A percentile compares a stretch with the other conserved stretches of the same genome.
Conservation (phyloP, 1,140 invertebrate species). For the Danaus melanippus region DNA sequence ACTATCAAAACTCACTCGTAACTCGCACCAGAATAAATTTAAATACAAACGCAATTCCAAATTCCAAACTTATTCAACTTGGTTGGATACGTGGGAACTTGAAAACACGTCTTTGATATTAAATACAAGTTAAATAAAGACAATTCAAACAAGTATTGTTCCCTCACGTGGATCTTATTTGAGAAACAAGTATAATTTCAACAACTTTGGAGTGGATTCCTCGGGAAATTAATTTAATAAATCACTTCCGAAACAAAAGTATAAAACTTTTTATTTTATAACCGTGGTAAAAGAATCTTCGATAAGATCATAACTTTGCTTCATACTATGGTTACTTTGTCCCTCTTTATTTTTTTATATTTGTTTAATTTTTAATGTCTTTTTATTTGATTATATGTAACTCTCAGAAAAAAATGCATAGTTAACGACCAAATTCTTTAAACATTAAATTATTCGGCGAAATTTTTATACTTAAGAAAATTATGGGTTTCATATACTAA, state of each 20-base stretch:
- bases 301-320: slow-evolving; percentile 30
- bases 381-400: too few species aligned
- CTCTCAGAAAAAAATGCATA: too few species aligned
- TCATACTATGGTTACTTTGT: neutral
- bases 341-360: too few species aligned
- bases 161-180: slow-evolving; percentile 48
- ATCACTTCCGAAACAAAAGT: slow-evolving; percentile 51
- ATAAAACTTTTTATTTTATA: slow-evolving; percentile 37
- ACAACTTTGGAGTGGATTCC: slow-evolving; percentile 41
- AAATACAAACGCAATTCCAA: slow-evolving; percentile 43
- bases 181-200: slow-evolving; percentile 55
- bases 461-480: too few species aligned
- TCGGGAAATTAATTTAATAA: slow-evolving; percentile 58
- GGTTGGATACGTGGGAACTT: slow-evolving; percentile 38
- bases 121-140: slow-evolving; percentile 66
- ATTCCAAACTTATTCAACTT: slow-evolving; percentile 47
- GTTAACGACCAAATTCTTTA: too few species aligned
- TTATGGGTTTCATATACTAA: too few species aligned
- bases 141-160: slow-evolving; percentile 50
- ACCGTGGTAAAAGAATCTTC: slow-evolving; percentile 41
- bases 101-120: slow-evolving; percentile 57
- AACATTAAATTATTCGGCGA: too few species aligned
- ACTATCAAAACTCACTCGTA: slow-evolving; percentile 28
- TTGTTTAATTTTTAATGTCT: too few species aligned
- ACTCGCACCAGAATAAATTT: slow-evolving; percentile 30